Base-by-base conservation (phyloP, 2,888 invertebrate species). In the Xestia sexstrigata region DNA sequence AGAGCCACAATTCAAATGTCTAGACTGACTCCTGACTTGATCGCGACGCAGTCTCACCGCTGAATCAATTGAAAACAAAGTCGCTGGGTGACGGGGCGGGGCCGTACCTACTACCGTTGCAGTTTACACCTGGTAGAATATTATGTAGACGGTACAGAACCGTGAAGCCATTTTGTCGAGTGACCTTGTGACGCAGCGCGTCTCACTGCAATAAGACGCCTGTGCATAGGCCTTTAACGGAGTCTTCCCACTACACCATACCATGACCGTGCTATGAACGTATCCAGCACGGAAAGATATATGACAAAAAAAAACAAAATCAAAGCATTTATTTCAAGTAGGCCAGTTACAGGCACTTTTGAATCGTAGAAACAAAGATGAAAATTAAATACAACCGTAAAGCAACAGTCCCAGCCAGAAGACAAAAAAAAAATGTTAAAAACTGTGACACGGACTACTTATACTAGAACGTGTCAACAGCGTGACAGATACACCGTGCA, bases 1-100 rank as follows among this genome's bases (percentile, higher is more conserved):
- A 70, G 30, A 30, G 67, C 69, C 42, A 67, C 76, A 76, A 82
- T 78, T 76, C 77, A 81, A 76, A 81, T 81, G 76, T 81, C 80
- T 81, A 72, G 76, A 79, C 76, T 76, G 63, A 49, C 62, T 62
- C 49, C 76, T 42, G 81, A 63, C 80, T 81, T 67, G 81, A 81
- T 81, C 76, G 81, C 70, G 65, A 68, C 69, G 70, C 71, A 77
- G 69, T 75, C 76, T 71, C 70, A 75, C 63, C 76, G 49, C 70
- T 52, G 76, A 71, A 74, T 74, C 62, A 79, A 84, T 79, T 67
- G 69, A 65, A 72, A 71, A 78, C 69, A 77, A 71, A 68, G 70
- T 52, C 65, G 35, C 70, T 58, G 35, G 49, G 60, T 80, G 76
- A 62, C 67, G n/a, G 42, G 75, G 39, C 39, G 65, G n/a, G 42